Conservation (phyloP, 2,888 invertebrate genomes). For the Eulithis testata region DNA sequence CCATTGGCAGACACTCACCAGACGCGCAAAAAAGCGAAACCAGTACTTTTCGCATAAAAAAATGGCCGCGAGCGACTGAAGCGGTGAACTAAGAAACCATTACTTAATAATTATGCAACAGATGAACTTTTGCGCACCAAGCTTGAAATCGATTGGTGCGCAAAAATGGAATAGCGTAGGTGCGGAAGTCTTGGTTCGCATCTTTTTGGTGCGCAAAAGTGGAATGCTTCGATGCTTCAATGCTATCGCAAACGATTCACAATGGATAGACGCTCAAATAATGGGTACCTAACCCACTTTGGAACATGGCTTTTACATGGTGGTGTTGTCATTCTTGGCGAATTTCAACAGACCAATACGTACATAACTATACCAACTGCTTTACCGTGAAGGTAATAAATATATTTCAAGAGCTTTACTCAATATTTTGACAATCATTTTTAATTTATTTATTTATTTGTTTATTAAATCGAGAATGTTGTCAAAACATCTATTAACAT, state of each 20-base stretch:
- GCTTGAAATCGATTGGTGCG: too few species aligned
- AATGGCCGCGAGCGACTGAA: constrained; percentile 39
- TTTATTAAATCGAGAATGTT: too few species aligned
- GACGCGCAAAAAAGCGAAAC: constrained; percentile 83
- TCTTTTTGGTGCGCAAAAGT: too few species aligned
- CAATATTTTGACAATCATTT: too few species aligned
- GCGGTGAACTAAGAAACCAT: constrained; percentile 46
- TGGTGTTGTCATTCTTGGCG: neutral
- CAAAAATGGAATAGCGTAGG: too few species aligned
- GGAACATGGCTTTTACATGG: constrained; percentile 1
- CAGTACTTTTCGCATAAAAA: constrained; percentile 65
- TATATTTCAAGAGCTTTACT: too few species aligned
- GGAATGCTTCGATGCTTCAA: constrained; percentile 8
- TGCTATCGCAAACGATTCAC: constrained; percentile 23
- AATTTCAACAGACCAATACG: neutral
- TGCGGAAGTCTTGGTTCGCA: too few species aligned
- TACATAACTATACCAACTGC: too few species aligned
- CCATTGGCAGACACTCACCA: constrained; percentile 75
- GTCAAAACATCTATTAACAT: too few species aligned
- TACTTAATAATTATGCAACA: constrained; percentile 35
- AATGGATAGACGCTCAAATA: neutral
- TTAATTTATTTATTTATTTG: too few species aligned
- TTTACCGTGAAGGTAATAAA: too few species aligned
- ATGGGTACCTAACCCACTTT: neutral
- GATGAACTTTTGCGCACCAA: neutral